A percentile compares a stretch with the other conserved stretches of the same genome.
Evolutionary conservation across 2,797 vertebrate genomes (phyloP).

Genomic region (Oreonectes daqikongensis): DNA sequence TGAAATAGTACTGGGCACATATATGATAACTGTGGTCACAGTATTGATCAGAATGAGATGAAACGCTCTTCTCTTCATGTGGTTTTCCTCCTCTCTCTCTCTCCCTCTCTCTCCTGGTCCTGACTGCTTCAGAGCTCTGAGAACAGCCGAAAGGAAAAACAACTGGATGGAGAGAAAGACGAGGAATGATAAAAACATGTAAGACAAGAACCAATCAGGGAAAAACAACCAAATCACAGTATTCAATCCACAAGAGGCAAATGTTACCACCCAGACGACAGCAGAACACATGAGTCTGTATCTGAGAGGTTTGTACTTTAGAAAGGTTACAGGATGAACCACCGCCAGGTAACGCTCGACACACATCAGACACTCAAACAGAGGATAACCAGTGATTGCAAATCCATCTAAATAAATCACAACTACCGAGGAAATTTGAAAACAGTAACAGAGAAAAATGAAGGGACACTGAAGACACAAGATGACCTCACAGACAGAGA

Average conservation of each 20-base stretch:
- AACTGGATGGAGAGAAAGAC: slow-evolving; percentile 1
- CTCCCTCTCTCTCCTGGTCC: slow-evolving; percentile 32
- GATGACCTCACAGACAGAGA: background rate
- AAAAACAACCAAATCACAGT: background rate
- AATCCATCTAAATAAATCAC: background rate
- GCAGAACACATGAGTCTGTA: background rate
- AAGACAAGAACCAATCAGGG: background rate
- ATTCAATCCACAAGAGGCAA: background rate
- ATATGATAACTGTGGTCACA: background rate
- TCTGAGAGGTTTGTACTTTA: slow-evolving; percentile 17
- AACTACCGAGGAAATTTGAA: background rate
- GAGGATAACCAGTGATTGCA: background rate
- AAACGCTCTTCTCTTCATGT: slow-evolving; percentile 63
- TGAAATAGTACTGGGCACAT: background rate
- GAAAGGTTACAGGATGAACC: slow-evolving; percentile 34
- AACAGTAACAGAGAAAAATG: no score
- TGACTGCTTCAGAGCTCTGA: no score
- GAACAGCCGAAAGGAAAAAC: slow-evolving; percentile 26
- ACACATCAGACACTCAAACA: slow-evolving; percentile 47
- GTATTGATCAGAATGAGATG: slow-evolving; percentile 38
- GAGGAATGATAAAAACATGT: background rate
- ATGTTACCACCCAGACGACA: background rate
- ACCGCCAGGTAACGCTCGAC: slow-evolving; percentile 53
- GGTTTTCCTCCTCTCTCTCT: slow-evolving; percentile 57
- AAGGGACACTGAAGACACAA: fast-evolving